phyloP scores from a whole-genome alignment of 2,888 invertebrate species.

The Lordiphosa andalusiaca region DNA sequence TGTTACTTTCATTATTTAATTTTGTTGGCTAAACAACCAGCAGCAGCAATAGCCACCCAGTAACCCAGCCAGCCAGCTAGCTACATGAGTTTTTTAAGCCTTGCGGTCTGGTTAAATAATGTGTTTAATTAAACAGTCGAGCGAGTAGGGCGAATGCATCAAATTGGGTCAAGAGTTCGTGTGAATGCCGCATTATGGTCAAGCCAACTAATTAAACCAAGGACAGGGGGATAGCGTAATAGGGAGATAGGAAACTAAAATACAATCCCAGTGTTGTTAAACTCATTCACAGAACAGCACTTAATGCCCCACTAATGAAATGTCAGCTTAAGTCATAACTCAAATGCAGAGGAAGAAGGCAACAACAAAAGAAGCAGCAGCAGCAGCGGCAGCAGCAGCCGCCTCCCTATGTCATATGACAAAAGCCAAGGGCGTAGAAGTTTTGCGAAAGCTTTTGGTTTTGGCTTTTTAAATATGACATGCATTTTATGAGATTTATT shows the following conservation, averaged over 20 bases:
- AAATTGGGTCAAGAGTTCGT: slow-evolving; percentile 56
- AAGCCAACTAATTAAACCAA: slow-evolving; percentile 61
- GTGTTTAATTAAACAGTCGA: slow-evolving; percentile 57
- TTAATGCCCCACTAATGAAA: slow-evolving; percentile 78
- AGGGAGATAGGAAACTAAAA: slow-evolving; percentile 15
- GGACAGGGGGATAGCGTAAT: slow-evolving; percentile 21
- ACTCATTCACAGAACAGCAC: slow-evolving; percentile 67
- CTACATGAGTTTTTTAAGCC: slow-evolving; percentile 39
- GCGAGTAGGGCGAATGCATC: slow-evolving; percentile 23
- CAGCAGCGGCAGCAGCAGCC: background rate
- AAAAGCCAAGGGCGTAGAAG: slow-evolving; percentile 48
- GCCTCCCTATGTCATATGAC: slow-evolving; percentile 32
- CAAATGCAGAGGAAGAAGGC: slow-evolving; percentile 55
- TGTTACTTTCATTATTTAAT: slow-evolving; percentile 15
- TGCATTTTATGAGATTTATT: slow-evolving; percentile 69
- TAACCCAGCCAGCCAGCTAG: slow-evolving; percentile 4
- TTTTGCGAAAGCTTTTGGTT: slow-evolving; percentile 36
- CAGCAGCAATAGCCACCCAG: slow-evolving; percentile 3
- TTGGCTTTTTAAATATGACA: slow-evolving; percentile 72
- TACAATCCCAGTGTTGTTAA: slow-evolving; percentile 45
- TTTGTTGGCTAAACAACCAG: slow-evolving; percentile 13
- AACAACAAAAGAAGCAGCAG: slow-evolving; percentile 16
- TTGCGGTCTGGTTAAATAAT: slow-evolving; percentile 54
- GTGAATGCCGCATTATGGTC: slow-evolving; percentile 42
- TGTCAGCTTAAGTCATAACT: slow-evolving; percentile 79